Conservation (phyloP, 2,113 vertebrate genomes). For the Ophiodon elongatus region DNA sequence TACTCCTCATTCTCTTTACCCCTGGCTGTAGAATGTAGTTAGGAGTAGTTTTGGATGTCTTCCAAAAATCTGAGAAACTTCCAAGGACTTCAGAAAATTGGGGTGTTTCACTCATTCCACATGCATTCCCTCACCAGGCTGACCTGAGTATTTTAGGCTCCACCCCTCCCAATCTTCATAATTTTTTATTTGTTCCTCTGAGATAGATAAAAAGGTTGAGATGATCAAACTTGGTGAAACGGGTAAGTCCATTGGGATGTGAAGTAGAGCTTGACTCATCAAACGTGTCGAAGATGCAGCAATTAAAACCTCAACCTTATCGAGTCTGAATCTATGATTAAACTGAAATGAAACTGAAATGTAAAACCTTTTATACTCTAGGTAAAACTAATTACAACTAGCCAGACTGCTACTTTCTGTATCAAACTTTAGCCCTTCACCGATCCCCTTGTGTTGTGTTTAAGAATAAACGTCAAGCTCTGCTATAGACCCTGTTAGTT, state of each 20-base stretch:
- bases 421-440: neutral
- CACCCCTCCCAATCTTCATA: conserved; percentile 13
- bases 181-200: neutral
- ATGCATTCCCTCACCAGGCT: conserved; percentile 18
- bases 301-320: conserved; percentile 18
- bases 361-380: neutral
- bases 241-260: conserved; percentile 40
- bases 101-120: conserved; percentile 49
- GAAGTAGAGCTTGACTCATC: conserved; percentile 56
- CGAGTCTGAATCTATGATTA: neutral
- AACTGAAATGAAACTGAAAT: neutral
- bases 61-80: conserved; percentile 59
- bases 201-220: conserved; percentile 17
- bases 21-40: conserved; percentile 63
- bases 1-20: conserved; percentile 12
- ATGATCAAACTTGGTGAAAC: neutral
- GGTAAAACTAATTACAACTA: conserved; percentile 11
- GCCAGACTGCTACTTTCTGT: neutral
- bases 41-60: conserved; percentile 60
- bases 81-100: conserved; percentile 42
- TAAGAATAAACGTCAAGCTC: conserved; percentile 41
- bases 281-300: neutral
- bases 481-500: conserved; percentile 24
- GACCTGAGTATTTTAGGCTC: conserved; percentile 15
- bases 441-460: neutral